Conservation (phyloP, 1,140 invertebrate genomes). For the Brachionus calyciflorus region DNA sequence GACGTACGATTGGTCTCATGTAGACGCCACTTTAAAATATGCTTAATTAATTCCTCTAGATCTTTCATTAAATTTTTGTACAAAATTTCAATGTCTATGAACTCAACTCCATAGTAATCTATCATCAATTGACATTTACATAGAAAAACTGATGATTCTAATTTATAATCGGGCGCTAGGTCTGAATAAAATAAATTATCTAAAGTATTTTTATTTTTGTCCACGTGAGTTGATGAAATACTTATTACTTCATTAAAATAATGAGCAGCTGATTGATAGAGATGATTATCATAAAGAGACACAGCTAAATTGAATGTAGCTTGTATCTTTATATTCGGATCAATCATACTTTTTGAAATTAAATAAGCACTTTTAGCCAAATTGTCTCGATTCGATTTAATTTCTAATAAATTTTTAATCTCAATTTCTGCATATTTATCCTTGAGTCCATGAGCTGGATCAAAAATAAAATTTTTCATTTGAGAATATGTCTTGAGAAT, state of each 20-base stretch:
- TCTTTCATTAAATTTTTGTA: background rate
- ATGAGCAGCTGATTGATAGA: constrained; percentile 25
- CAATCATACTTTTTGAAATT: constrained; percentile 8
- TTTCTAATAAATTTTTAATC: background rate
- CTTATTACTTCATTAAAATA: constrained; percentile 22
- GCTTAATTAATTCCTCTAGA: background rate
- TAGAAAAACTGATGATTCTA: constrained; percentile 30
- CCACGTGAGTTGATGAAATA: background rate
- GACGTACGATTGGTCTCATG: constrained; percentile 22
- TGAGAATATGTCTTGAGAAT: background rate
- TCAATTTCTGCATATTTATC: background rate
- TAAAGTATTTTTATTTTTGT: background rate
- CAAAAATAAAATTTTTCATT: constrained; percentile 18
- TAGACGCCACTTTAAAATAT: background rate
- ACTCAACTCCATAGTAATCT: constrained; percentile 17
- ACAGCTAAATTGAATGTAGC: background rate
- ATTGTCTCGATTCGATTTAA: background rate
- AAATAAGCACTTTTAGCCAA: constrained; percentile 24
- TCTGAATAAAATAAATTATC: constrained; percentile 34
- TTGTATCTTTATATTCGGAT: background rate
- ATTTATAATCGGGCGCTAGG: background rate
- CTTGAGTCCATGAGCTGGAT: background rate
- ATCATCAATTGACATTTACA: constrained; percentile 31
- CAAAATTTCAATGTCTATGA: constrained; percentile 12
- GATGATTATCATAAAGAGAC: background rate